A percentile compares a stretch with the other conserved stretches of the same genome.
These are phyloP conservation scores for Elysia chlorotica DNA, from an alignment of 1,140 invertebrate species.

Conservation along the genomic window DNA sequence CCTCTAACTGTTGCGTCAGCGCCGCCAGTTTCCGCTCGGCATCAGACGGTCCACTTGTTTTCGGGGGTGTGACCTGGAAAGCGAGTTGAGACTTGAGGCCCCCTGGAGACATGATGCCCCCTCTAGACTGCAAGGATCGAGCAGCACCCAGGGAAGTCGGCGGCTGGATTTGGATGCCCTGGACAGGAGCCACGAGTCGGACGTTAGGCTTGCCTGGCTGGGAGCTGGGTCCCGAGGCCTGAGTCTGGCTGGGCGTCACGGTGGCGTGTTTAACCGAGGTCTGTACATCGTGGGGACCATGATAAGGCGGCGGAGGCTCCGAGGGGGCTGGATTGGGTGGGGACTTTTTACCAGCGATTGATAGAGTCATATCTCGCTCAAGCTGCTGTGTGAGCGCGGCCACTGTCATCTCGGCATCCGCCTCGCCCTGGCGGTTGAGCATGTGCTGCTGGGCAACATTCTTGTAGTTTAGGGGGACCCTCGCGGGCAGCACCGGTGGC, in stretches of 20 bases:
- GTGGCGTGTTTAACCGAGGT: constrained; percentile 31
- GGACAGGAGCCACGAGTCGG: constrained; percentile 30
- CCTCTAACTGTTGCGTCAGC: constrained; percentile 62
- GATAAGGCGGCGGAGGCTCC: constrained; percentile 58
- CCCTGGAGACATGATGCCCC: constrained; percentile 21
- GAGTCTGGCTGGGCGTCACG: no score
- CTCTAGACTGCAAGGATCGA: constrained; percentile 13
- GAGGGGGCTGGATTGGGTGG: constrained; percentile 28
- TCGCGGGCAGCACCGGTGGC: constrained; percentile 48
- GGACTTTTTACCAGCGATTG: constrained; percentile 28
- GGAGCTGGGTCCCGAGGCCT: no score
- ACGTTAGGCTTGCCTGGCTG: constrained; percentile 15
- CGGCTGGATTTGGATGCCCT: constrained; percentile 27
- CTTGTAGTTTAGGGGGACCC: constrained; percentile 78
- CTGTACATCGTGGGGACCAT: constrained; percentile 58
- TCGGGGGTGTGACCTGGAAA: constrained; percentile 81
- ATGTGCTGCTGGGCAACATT: no score
- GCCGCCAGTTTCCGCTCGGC: constrained; percentile 63
- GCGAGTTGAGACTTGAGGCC: constrained; percentile 74
- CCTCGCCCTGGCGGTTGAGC: constrained; percentile 57
- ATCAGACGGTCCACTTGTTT: constrained; percentile 56
- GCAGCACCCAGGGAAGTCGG: neutral
- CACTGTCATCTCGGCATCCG: constrained; percentile 60
- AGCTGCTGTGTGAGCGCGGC: constrained; percentile 62
- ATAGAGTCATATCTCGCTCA: constrained; percentile 53